Percentiles rank a stretch among this genome's conserved stretches.
Evolutionary conservation across 2,113 vertebrate species (phyloP).

Genomic region (Oryzias javanicus): DNA sequence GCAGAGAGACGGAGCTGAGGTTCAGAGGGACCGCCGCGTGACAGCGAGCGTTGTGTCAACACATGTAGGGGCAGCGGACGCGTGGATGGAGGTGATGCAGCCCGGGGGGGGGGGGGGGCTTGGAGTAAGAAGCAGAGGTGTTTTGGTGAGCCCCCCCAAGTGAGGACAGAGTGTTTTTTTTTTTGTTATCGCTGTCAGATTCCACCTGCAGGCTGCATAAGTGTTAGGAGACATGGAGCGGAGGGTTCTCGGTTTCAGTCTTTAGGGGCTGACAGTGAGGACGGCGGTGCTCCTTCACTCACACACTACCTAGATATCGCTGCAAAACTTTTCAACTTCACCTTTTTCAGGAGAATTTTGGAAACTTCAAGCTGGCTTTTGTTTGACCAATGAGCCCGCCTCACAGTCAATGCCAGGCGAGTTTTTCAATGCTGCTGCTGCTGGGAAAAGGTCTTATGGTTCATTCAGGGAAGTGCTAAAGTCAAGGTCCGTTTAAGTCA

Average conservation of each 20-base stretch:
- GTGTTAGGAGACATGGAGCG: background rate
- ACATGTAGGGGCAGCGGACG: background rate
- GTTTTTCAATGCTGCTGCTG: too few species aligned
- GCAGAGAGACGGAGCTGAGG: background rate
- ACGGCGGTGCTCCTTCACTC: background rate
- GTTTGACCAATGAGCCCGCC: too few species aligned
- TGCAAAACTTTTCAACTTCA: too few species aligned
- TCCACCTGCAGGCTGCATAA: background rate
- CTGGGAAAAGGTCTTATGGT: too few species aligned
- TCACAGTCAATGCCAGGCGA: too few species aligned
- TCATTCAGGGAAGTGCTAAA: too few species aligned
- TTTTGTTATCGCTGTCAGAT: slow-evolving; percentile 16
- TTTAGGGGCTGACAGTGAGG: slow-evolving; percentile 1
- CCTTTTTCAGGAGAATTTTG: too few species aligned
- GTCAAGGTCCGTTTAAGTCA: too few species aligned
- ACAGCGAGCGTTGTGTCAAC: slow-evolving; percentile 1
- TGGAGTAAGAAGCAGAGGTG: background rate
- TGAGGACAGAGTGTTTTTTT: slow-evolving; percentile 2
- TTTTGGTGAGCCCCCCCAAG: background rate
- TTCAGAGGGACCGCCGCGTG: slow-evolving; percentile 3
- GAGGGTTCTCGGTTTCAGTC: background rate
- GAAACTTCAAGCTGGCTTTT: too few species aligned
- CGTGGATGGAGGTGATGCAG: background rate
- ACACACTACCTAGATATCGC: background rate
- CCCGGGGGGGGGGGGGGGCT: background rate